Base-by-base conservation (phyloP, 2,797 vertebrate genomes). In the Peromyscus attwateri region DNA sequence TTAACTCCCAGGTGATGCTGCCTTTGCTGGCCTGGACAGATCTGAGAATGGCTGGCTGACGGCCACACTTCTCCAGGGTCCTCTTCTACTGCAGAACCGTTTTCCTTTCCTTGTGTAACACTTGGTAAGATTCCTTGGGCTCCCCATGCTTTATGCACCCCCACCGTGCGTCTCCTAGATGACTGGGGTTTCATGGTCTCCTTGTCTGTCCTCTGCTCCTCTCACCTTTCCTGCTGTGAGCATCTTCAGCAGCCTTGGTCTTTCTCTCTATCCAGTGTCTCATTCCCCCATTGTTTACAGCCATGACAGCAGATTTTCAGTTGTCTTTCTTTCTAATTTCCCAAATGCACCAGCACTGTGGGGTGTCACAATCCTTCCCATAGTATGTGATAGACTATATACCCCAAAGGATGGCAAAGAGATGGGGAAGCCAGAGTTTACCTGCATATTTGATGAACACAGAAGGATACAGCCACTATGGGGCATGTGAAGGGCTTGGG, bases 291-390 rank as follows among this genome's bases (percentile, higher is more conserved):
- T 71, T 70, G 77, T 29, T 82, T 27, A 82, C 11, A 55, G 40
- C 37, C 75, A 49, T 13, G 14, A 1, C 34, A 13, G 37, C 27
- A 87, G 89, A 55, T 89, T 83, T 60, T 81, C 27, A 40, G 6
- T 60, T 68, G 1, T n/a, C n/a, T n/a, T n/a, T 52, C 43, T 85
- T 85, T 66, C 37, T 90, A 46, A 93, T 25, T 89, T 85, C 52
- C 52, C 46, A 75, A 84, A 62, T n/a, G 23, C 52, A 29, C 71
- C 3, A 29, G 52, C 40, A 89, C 27, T 25, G 29, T 66, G 46
- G 25, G 37, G 3, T 37, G 37, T 64, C 46, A 2, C 10, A 8
- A 3, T 83, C 23, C 23, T 52, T 70, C 68, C 37, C 23, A 1
- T 40, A 40, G 5, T 49, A n/a, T 16, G 14, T 23, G 60, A 57